Evolutionary conservation across 2,888 invertebrate genomes (phyloP).

Genomic region (Drosophila atroscutellata): DNA sequence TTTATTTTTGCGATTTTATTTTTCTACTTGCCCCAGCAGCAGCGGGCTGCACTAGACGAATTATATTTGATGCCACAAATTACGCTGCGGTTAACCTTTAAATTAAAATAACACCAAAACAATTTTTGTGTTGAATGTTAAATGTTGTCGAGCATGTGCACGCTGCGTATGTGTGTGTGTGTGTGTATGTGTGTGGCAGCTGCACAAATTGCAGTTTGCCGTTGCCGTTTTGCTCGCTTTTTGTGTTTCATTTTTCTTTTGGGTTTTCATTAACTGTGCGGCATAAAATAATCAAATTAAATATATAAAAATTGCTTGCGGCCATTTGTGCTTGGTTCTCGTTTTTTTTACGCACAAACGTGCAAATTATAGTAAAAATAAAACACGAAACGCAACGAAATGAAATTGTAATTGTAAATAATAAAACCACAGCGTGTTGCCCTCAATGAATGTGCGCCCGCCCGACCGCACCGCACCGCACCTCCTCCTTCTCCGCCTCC

Average conservation of each 20-base stretch:
- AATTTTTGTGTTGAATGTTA: slow-evolving; percentile 75
- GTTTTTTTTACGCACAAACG: slow-evolving; percentile 49
- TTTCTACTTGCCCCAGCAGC: slow-evolving; percentile 9
- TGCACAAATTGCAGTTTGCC: slow-evolving; percentile 73
- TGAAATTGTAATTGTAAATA: slow-evolving; percentile 79
- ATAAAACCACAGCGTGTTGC: slow-evolving; percentile 81
- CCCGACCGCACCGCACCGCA: neutral
- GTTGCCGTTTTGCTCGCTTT: slow-evolving; percentile 35
- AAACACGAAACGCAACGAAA: slow-evolving; percentile 46
- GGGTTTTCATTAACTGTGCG: slow-evolving; percentile 65
- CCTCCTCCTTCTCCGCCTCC: neutral
- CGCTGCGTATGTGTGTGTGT: slow-evolving; percentile 1
- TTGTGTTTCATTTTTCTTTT: slow-evolving; percentile 20
- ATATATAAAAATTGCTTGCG: slow-evolving; percentile 47
- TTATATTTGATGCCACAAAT: slow-evolving; percentile 82
- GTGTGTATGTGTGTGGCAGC: slow-evolving; percentile 56
- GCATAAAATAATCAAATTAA: slow-evolving; percentile 83
- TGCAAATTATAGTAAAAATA: slow-evolving; percentile 60
- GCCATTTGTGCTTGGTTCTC: slow-evolving; percentile 23
- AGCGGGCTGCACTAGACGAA: slow-evolving; percentile 68
- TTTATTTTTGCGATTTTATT: slow-evolving; percentile 31
- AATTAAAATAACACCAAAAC: slow-evolving; percentile 82
- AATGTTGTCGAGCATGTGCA: slow-evolving; percentile 34
- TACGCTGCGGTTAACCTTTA: slow-evolving; percentile 82
- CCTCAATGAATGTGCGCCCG: slow-evolving; percentile 22